Evolutionary conservation across 2,113 vertebrate genomes (phyloP).

Genomic region (Heteronetta atricapilla): DNA sequence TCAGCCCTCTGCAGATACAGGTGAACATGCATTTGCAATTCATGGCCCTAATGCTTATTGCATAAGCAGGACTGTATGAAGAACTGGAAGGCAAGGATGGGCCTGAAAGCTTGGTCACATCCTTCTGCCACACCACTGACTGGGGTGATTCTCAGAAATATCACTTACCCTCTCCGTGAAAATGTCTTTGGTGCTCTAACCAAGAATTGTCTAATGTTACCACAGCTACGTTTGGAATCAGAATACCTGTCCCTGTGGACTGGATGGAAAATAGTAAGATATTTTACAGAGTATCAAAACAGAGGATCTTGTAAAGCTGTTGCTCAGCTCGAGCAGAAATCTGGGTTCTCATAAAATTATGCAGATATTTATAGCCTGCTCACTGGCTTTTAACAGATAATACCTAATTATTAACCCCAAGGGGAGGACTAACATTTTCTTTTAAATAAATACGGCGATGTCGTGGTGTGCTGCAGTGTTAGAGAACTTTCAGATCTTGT

Average conservation of each 20-base stretch:
- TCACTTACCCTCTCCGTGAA: not conserved
- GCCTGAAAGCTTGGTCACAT: not conserved
- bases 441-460: constrained; percentile 19
- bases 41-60: not conserved
- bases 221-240: not conserved
- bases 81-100: not conserved
- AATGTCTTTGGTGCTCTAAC: not conserved
- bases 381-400: not conserved
- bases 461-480: not conserved
- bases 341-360: not conserved
- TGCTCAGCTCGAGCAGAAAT: not conserved
- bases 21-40: not conserved
- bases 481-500: not conserved
- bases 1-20: not conserved
- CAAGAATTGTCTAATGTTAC: not conserved
- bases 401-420: not conserved
- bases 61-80: not conserved
- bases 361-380: not conserved
- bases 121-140: not conserved
- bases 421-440: not conserved
- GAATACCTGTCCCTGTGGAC: not conserved
- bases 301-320: not conserved
- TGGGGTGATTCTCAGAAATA: not conserved
- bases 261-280: not conserved
- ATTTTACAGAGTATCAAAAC: not conserved